Base-by-base conservation (phyloP, 2,888 invertebrate species). In the Diplazon laetatorius region DNA sequence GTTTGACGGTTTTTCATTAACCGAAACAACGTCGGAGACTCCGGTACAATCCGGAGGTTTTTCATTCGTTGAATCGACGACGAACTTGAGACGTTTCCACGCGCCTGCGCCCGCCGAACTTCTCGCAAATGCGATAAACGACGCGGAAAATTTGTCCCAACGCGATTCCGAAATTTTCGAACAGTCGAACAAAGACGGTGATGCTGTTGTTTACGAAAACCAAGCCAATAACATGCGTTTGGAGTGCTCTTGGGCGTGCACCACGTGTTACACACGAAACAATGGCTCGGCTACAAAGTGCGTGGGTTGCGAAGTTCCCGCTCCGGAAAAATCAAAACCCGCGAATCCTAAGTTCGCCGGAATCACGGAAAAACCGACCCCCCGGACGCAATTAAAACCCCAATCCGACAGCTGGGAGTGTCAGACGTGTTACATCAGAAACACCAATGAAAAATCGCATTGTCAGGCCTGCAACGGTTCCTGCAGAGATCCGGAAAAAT, bases 201-300 rank as follows among this genome's bases (percentile, higher is more conserved):
- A 95, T 84, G 95, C 89, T 14, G 89, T 94, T 42, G 85, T 96
- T 18, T 96, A 95, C 88, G 94, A 95, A 6, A 78, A 95, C 87
- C 93, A 95, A 60, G 95, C 95, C 1, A 96, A 95, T 86, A 90
- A 97, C 55, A 93, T 95, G 84, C 92, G 95, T 39, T 95, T 94
- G 86, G 88, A 90, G 18, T 95, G 95, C n/a, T 93, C 94, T 57
- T 96, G 96, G 96, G 93, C 92, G 82, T 96, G 96, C 84, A 91
- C 92, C 66, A 91, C 89, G 30, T 96, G 96, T 87, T 95, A 95
- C 83, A 92, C 94, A 2, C 92, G 92, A 69, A 96, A 96, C 88
- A 92, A 93, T 0, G 92, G 91, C 12, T 92, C 91, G 70, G 91
- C 88, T 0, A 78, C 87, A 0, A 92, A 92, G 62, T 96, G 96